These are phyloP conservation scores for Ellobius talpinus DNA, from an alignment of 2,113 vertebrate genomes.

Conservation along the genomic window DNA sequence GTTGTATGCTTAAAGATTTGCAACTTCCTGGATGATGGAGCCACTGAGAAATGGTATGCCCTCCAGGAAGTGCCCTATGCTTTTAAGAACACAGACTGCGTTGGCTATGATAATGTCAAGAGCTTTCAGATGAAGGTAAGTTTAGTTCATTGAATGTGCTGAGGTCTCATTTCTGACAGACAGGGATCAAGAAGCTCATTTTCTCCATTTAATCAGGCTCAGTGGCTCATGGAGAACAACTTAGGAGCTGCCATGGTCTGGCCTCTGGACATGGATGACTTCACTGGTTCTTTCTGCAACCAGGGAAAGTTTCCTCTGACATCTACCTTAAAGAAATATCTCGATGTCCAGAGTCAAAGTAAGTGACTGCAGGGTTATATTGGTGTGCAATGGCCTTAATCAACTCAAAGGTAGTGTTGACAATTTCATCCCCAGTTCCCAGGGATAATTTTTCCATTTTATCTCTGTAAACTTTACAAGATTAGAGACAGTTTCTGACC, in stretches of 20 bases:
- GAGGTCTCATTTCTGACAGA: neutral
- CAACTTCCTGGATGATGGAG: constrained; percentile 84
- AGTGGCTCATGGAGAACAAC: constrained; percentile 87
- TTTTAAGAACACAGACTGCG: constrained; percentile 86
- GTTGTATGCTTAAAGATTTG: constrained; percentile 84
- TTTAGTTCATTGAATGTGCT: neutral
- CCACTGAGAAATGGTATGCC: constrained; percentile 85
- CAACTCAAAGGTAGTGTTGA: neutral
- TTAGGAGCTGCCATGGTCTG: constrained; percentile 92
- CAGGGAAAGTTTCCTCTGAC: constrained; percentile 88
- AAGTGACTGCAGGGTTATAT: constrained; percentile 26
- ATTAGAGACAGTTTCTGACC: neutral
- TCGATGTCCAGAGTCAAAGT: constrained; percentile 77
- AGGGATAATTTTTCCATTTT: neutral
- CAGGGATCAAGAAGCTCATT: neutral
- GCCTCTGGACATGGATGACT: constrained; percentile 92
- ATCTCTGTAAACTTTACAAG: neutral
- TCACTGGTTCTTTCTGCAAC: constrained; percentile 88
- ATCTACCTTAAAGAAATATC: constrained; percentile 84
- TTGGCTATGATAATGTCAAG: constrained; percentile 89
- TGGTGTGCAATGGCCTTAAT: neutral
- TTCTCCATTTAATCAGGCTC: constrained; percentile 81
- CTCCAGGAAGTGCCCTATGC: constrained; percentile 87
- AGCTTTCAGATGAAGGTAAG: constrained; percentile 89
- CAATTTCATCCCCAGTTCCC: neutral